Evolutionary conservation across 2,888 invertebrate genomes (phyloP).

Genomic region (Tachina lurida): DNA sequence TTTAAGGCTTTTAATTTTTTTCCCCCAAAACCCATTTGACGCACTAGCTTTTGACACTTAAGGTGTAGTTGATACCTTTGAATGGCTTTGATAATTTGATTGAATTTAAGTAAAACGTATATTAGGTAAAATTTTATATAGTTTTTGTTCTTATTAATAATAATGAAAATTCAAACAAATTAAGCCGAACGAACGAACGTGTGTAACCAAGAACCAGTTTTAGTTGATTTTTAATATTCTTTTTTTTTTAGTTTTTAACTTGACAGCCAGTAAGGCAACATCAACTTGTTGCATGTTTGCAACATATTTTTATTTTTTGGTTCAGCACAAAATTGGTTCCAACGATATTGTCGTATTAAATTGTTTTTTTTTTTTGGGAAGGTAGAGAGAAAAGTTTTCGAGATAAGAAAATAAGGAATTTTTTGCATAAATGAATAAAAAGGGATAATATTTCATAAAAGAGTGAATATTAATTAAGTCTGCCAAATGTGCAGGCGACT

Average conservation of each 20-base stretch:
- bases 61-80: background rate
- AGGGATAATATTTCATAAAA: no score
- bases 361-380: constrained; percentile 9
- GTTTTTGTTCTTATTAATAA: constrained; percentile 11
- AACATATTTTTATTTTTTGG: constrained; percentile 22
- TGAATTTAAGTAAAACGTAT: constrained; percentile 28
- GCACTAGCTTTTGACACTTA: constrained; percentile 24
- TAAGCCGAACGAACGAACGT: constrained; percentile 61
- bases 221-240: background rate
- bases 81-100: constrained; percentile 52
- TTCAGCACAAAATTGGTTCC: constrained; percentile 25
- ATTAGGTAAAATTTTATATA: constrained; percentile 1
- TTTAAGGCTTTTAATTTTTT: background rate
- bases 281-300: constrained; percentile 69
- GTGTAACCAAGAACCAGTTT: constrained; percentile 52
- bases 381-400: constrained; percentile 10
- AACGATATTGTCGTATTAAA: background rate
- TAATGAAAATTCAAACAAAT: constrained; percentile 60
- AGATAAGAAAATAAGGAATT: no score
- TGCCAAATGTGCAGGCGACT: no score
- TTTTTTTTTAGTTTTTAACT: constrained; percentile 41
- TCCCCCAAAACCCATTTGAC: background rate
- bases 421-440: no score
- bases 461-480: no score
- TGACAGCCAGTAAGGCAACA: constrained; percentile 70